These are phyloP conservation scores for Cotesia vestalis DNA, from an alignment of 1,140 invertebrate genomes.

Conservation along the genomic window DNA sequence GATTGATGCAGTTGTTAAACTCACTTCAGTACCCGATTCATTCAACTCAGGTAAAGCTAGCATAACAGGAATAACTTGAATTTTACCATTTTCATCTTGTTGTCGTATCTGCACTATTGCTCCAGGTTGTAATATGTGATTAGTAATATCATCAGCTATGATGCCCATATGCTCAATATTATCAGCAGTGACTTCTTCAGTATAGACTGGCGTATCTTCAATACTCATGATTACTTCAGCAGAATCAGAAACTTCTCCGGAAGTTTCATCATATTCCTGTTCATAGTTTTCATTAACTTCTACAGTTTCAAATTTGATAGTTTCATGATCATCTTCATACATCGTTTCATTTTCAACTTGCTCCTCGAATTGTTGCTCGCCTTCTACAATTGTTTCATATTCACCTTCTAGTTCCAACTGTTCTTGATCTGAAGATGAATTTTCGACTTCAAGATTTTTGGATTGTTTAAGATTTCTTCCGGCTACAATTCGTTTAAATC, in stretches of 20 bases:
- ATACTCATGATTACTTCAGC: conserved; percentile 60
- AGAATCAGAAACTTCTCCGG: conserved; percentile 55
- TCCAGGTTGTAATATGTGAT: conserved; percentile 54
- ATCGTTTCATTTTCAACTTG: conserved; percentile 28
- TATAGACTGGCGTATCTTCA: conserved; percentile 59
- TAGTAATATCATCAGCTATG: conserved; percentile 56
- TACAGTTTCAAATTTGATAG: conserved; percentile 52
- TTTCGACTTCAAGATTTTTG: conserved; percentile 29
- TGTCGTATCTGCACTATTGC: conserved; percentile 58
- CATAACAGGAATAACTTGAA: conserved; percentile 63
- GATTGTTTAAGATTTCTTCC: conserved; percentile 52
- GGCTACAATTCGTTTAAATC: conserved; percentile 60
- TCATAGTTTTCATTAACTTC: conserved; percentile 49
- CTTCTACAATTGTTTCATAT: conserved; percentile 42
- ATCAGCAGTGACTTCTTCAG: conserved; percentile 61
- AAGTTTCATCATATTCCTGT: conserved; percentile 60
- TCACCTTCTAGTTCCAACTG: conserved; percentile 37
- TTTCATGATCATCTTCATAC: conserved; percentile 34
- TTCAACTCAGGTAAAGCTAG: conserved; percentile 59
- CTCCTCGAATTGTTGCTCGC: conserved; percentile 30
- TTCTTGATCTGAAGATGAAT: conserved; percentile 32
- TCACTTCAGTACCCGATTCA: conserved; percentile 57
- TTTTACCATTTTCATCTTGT: conserved; percentile 58
- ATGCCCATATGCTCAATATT: conserved; percentile 56
- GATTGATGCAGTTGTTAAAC: conserved; percentile 60